These are phyloP conservation scores for Conus betulinus DNA, from an alignment of 1,140 invertebrate genomes.

Conservation along the genomic window DNA sequence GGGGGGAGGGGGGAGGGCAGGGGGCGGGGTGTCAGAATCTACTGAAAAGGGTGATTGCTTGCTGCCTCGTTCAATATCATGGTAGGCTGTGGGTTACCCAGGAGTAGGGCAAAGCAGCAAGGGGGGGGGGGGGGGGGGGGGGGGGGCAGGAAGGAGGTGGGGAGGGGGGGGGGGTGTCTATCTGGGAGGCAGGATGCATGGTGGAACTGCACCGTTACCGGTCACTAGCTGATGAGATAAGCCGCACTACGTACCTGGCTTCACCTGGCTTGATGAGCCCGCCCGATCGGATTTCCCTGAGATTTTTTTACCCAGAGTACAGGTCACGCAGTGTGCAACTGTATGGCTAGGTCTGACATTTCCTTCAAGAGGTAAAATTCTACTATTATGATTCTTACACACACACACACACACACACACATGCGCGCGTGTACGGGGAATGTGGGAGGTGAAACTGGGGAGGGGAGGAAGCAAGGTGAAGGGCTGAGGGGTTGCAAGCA, in stretches of 20 bases:
- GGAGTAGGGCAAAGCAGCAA: too few species aligned
- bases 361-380: too few species aligned
- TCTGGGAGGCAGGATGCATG: not conserved
- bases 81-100: not conserved
- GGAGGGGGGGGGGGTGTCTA: not conserved
- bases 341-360: too few species aligned
- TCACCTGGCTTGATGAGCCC: not conserved
- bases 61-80: not conserved
- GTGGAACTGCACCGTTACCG: not conserved
- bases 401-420: too few species aligned
- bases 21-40: not conserved
- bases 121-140: not conserved
- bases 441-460: too few species aligned
- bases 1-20: not conserved
- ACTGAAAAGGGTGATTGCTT: not conserved
- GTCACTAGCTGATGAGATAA: conserved; percentile 2
- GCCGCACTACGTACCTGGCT: not conserved
- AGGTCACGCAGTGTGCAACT: too few species aligned
- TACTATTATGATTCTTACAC: too few species aligned
- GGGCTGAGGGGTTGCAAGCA: too few species aligned
- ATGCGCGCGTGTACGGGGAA: too few species aligned
- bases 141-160: not conserved
- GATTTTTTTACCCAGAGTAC: not conserved
- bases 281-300: not conserved
- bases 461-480: too few species aligned